Percentiles rank a stretch among this genome's conserved stretches.
These are phyloP conservation scores for Enteromius radiatus DNA, from an alignment of 2,797 vertebrate genomes.

Conservation along the genomic window DNA sequence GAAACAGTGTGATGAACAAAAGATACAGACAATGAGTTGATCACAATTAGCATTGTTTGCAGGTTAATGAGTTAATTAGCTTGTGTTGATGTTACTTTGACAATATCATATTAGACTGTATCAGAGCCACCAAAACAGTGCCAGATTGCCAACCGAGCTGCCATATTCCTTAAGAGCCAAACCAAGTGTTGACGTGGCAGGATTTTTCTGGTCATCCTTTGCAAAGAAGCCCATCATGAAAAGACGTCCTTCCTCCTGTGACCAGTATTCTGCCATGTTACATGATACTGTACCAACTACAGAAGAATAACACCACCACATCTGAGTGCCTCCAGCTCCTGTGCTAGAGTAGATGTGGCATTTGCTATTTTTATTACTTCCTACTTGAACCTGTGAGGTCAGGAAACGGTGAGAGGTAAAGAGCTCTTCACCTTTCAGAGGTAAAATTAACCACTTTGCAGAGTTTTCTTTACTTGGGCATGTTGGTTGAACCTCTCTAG, in stretches of 20 bases:
- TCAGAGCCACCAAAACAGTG: constrained; percentile 41
- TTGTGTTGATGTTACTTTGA: constrained; percentile 68
- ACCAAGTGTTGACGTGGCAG: constrained; percentile 1
- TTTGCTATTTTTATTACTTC: constrained; percentile 58
- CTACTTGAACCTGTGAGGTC: constrained; percentile 56
- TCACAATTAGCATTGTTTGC: constrained; percentile 36
- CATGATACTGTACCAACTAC: constrained; percentile 29
- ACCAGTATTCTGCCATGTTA: constrained; percentile 10
- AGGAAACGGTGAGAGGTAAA: constrained; percentile 44
- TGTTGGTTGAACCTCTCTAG: constrained; percentile 21
- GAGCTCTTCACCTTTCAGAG: constrained; percentile 29
- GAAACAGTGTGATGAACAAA: constrained; percentile 50
- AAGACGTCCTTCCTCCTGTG: constrained; percentile 26
- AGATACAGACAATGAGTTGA: constrained; percentile 52
- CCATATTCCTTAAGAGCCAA: constrained; percentile 43
- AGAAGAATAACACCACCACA: constrained; percentile 30
- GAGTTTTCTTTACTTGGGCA: constrained; percentile 28
- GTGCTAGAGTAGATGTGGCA: constrained; percentile 14
- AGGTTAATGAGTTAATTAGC: constrained; percentile 67
- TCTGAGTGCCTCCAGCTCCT: constrained; percentile 40
- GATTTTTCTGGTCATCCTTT: constrained; percentile 15
- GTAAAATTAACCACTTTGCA: constrained; percentile 22
- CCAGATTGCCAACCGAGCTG: constrained; percentile 44
- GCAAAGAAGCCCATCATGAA: constrained; percentile 25
- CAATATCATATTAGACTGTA: constrained; percentile 42